phyloP scores from a whole-genome alignment of 2,113 vertebrate species.

The Silurus asotus region DNA sequence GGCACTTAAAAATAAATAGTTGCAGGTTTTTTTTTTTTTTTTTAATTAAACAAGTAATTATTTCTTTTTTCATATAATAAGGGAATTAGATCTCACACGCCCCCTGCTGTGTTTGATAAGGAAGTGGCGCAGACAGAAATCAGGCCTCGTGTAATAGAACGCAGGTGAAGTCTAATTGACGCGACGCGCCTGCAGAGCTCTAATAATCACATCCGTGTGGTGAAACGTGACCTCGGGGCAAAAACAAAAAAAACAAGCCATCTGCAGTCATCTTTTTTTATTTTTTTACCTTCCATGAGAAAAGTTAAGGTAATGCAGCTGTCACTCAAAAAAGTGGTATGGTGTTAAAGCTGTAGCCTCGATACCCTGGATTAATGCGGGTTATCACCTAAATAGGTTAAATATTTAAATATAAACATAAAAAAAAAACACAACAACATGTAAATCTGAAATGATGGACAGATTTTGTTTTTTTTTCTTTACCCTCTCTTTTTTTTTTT shows the following conservation, averaged over 20 bases:
- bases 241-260: neutral
- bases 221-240: neutral
- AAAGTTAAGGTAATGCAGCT: neutral
- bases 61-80: neutral
- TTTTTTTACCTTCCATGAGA: neutral
- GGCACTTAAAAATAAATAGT: neutral
- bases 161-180: constrained; percentile 52
- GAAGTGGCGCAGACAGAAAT: neutral
- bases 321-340: neutral
- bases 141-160: constrained; percentile 45
- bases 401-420: too few species aligned
- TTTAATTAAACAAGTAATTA: too few species aligned
- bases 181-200: constrained; percentile 28
- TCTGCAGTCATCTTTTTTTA: neutral
- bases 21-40: neutral
- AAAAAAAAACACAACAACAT: too few species aligned
- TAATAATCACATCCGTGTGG: constrained; percentile 43
- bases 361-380: neutral
- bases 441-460: too few species aligned
- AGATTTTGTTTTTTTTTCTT: too few species aligned
- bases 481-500: too few species aligned
- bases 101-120: constrained; percentile 23
- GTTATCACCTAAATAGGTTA: neutral
- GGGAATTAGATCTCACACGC: neutral
- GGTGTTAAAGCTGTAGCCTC: neutral